Evolutionary conservation across 2,888 invertebrate genomes (phyloP).

Genomic region (Lepidocyrtoides sp.): DNA sequence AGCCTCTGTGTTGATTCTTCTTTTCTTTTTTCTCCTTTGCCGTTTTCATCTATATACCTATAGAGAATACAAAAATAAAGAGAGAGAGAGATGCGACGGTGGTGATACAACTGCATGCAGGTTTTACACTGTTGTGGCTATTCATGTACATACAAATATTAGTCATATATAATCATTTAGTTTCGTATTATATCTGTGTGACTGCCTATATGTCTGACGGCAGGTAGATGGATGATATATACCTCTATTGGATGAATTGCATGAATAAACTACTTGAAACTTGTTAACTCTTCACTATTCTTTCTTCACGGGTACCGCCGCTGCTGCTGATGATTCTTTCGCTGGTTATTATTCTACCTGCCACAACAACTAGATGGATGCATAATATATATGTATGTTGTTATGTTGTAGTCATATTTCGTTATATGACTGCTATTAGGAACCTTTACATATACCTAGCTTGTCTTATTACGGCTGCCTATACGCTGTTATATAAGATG

Average conservation of each 20-base stretch:
- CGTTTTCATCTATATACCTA: background rate
- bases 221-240: slow-evolving; percentile 40
- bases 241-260: slow-evolving; percentile 43
- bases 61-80: too few species aligned
- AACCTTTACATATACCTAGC: background rate
- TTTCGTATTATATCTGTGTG: slow-evolving; percentile 45
- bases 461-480: background rate
- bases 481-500: slow-evolving; percentile 31
- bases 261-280: slow-evolving; percentile 74
- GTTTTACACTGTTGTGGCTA: slow-evolving; percentile 48
- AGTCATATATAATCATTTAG: slow-evolving; percentile 64
- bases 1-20: slow-evolving; percentile 37
- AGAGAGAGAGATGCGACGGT: background rate
- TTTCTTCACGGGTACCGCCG: slow-evolving; percentile 34
- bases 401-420: too few species aligned
- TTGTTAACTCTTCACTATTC: slow-evolving; percentile 75
- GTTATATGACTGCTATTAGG: slow-evolving; percentile 6
- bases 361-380: slow-evolving; percentile 60
- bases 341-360: slow-evolving; percentile 63
- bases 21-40: slow-evolving; percentile 5
- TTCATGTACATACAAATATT: slow-evolving; percentile 69
- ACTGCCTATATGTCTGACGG: slow-evolving; percentile 40
- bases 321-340: background rate
- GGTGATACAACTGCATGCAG: slow-evolving; percentile 24
- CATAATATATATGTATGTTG: slow-evolving; percentile 14